Evolutionary conservation across 2,888 invertebrate genomes (phyloP).

Genomic region (Dinocampus coccinellae): DNA sequence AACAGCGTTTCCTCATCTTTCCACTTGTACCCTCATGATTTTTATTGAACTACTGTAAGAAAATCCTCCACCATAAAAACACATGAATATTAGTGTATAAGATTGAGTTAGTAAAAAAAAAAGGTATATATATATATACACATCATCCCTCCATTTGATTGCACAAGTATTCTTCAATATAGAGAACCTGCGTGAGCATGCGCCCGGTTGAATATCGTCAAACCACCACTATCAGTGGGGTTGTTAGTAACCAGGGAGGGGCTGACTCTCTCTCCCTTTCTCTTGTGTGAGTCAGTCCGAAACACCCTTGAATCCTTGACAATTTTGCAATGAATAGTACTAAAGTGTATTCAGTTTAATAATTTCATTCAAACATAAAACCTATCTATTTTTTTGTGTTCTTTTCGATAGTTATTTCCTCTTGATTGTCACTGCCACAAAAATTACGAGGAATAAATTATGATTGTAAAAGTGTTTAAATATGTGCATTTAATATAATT

Average conservation of each 20-base stretch:
- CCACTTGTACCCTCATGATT: neutral
- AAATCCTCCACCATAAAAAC: slow-evolving; percentile 1
- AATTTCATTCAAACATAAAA: neutral
- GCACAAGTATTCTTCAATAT: slow-evolving; percentile 13
- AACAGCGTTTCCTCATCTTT: neutral
- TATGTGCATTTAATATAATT: neutral
- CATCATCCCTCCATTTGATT: slow-evolving; percentile 42
- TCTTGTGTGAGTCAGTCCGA: slow-evolving; percentile 59
- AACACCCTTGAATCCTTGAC: slow-evolving; percentile 35
- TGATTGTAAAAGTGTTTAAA: neutral
- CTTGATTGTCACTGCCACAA: neutral
- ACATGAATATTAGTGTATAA: neutral
- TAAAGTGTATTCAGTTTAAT: neutral
- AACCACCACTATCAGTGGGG: slow-evolving; percentile 47
- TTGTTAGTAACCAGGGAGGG: slow-evolving; percentile 61
- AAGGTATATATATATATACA: neutral
- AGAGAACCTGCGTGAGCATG: slow-evolving; percentile 50
- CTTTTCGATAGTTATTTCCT: neutral
- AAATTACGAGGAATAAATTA: too few relatives aligned
- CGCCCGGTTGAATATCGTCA: slow-evolving; percentile 45
- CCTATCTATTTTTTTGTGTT: neutral
- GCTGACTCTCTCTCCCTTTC: slow-evolving; percentile 52
- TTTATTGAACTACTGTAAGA: slow-evolving; percentile 17
- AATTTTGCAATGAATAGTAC: neutral
- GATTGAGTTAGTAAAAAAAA: too few relatives aligned